Conservation (phyloP, 2,113 vertebrate species). For the Pygoscelis antarcticus region DNA sequence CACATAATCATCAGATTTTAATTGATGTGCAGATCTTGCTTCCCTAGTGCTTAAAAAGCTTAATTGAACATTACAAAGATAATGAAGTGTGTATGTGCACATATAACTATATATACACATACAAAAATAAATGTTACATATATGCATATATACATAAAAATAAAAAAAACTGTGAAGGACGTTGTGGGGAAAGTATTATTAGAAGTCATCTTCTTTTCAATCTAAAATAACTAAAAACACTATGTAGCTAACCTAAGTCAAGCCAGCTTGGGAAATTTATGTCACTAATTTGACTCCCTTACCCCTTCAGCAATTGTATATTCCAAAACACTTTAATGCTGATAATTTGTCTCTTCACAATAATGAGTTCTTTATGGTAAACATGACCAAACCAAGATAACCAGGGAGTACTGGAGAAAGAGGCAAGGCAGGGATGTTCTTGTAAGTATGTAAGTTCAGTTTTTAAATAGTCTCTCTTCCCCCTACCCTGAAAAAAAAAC, state of each 20-base stretch:
- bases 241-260: not conserved
- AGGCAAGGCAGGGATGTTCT: not conserved
- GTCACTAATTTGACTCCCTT: not conserved
- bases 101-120: not conserved
- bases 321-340: not conserved
- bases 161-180: not conserved
- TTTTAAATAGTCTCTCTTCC: not conserved
- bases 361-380: not conserved
- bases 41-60: not conserved
- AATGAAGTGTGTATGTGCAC: not conserved
- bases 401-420: not conserved
- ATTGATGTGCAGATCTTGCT: not conserved
- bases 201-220: not conserved
- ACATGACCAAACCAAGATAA: not conserved
- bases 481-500: not conserved
- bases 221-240: not conserved
- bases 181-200: not conserved
- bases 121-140: not conserved
- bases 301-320: not conserved
- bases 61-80: not conserved
- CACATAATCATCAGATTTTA: not conserved
- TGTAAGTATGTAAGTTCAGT: not conserved
- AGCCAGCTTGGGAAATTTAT: not conserved
- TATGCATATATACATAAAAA: not conserved
- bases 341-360: not conserved